Conservation (phyloP, 1,140 invertebrate genomes). For the Euwallacea fornicatus region DNA sequence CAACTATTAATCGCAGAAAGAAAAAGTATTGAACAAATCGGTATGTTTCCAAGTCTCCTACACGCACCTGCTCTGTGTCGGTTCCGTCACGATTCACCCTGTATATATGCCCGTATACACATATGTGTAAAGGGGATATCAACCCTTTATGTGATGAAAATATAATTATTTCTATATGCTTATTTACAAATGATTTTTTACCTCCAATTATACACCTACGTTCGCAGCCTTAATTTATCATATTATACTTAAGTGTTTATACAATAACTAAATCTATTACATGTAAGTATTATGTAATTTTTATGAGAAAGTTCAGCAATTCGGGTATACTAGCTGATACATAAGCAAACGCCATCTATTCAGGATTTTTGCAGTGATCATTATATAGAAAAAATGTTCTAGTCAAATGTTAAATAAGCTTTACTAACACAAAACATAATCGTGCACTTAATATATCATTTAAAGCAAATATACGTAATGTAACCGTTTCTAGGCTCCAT, state of each 20-base stretch:
- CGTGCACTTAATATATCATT: not conserved
- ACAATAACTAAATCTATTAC: not conserved
- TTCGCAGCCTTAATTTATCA: not conserved
- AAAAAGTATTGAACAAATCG: too few relatives aligned
- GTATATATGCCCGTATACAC: too few relatives aligned
- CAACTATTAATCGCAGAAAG: too few relatives aligned
- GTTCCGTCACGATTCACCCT: too few relatives aligned
- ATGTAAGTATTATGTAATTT: constrained; percentile 8
- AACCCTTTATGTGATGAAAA: too few relatives aligned
- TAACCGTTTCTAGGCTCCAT: not conserved
- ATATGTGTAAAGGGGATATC: too few relatives aligned
- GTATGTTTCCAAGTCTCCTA: too few relatives aligned
- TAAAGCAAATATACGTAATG: constrained; percentile 1
- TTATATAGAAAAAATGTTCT: constrained; percentile 25
- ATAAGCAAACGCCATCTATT: constrained; percentile 21
- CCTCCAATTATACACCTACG: too few relatives aligned
- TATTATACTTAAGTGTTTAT: not conserved
- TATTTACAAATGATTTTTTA: too few relatives aligned
- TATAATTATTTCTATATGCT: too few relatives aligned
- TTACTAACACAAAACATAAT: constrained; percentile 7
- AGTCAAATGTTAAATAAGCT: constrained; percentile 38
- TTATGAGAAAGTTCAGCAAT: constrained; percentile 25
- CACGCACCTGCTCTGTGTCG: too few relatives aligned
- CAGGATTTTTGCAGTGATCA: constrained; percentile 43
- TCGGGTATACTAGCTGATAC: constrained; percentile 31